These are phyloP conservation scores for Zootoca vivipara DNA, from an alignment of 2,113 vertebrate species.

Conservation along the genomic window DNA sequence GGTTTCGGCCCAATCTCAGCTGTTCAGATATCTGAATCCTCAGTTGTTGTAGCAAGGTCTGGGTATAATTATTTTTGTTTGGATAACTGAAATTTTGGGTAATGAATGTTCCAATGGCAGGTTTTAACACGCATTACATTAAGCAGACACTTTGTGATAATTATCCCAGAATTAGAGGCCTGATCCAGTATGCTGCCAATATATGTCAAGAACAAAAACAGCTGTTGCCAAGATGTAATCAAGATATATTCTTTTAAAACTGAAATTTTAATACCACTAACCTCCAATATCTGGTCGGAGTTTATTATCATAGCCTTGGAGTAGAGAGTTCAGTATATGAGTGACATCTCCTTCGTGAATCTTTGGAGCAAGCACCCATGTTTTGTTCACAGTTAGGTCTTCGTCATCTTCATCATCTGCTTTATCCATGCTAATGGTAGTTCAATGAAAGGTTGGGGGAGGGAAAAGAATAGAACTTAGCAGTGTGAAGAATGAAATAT, in stretches of 20 bases:
- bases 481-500: constrained; percentile 15
- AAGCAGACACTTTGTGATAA: neutral
- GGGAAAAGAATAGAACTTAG: neutral
- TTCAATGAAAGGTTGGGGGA: constrained; percentile 57
- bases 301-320: constrained; percentile 95
- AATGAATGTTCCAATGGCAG: no score
- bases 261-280: constrained; percentile 60
- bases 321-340: constrained; percentile 91
- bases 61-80: no score
- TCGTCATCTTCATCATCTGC: constrained; percentile 95
- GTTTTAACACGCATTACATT: neutral
- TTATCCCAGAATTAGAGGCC: neutral
- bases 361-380: constrained; percentile 95
- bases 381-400: constrained; percentile 92
- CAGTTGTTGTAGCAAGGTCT: no score
- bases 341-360: constrained; percentile 96
- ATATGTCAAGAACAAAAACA: neutral
- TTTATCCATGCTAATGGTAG: constrained; percentile 81
- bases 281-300: constrained; percentile 95
- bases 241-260: neutral
- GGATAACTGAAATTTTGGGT: no score
- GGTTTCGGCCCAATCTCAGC: no score
- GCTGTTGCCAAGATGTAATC: no score
- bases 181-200: neutral
- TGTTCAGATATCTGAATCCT: no score